Evolutionary conservation across 1,140 invertebrate species (phyloP), one percentile per base, ranked within the genome.

Genomic region (Trichomalopsis sarcophagae): DNA sequence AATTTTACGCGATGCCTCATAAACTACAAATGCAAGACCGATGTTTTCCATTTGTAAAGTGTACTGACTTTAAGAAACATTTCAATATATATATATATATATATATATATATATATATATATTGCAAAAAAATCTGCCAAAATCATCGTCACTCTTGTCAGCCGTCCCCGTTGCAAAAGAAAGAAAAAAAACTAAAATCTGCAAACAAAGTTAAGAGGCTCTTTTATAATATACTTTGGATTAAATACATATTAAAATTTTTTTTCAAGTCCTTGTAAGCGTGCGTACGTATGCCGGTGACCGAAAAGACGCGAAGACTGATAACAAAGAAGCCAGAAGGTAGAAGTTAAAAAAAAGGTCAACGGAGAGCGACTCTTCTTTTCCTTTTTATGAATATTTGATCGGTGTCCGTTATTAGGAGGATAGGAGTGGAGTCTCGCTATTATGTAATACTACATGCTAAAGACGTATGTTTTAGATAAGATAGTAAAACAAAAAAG

Each of bases 241-340:
- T 23, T 23, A 27, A 23, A 23, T 23, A 27, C 23, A 68, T 27
- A 23, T 7, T 10, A 23, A 9, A 27, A n/a, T 10, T 66, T 76
- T 85, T 85, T 55, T 74, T 80, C 69, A 69, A 85, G 23, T 81
- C 78, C 78, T 81, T 40, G 80, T 77, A 85, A 80, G 36, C 13
- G 74, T 36, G 30, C 21, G 66, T 78, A 50, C n/a, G 66, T 40
- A 77, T 23, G 62, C 66, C 21, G 21, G 71, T 36, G 36, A 85
- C 66, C 30, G 62, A 81, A 82, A 79, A 75, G 66, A 82, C 47
- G 77, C 84, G 84, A 85, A 85, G 86, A 83, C 84, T 85, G 86
- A 85, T 85, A 84, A 77, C 17, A 87, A 81, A 84, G 33, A 74
- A 80, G 36, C 68, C 55, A 84, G 68, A 84, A 55, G 73, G 66